Conservation (phyloP, 2,888 invertebrate genomes). For the Congeria kusceri region DNA sequence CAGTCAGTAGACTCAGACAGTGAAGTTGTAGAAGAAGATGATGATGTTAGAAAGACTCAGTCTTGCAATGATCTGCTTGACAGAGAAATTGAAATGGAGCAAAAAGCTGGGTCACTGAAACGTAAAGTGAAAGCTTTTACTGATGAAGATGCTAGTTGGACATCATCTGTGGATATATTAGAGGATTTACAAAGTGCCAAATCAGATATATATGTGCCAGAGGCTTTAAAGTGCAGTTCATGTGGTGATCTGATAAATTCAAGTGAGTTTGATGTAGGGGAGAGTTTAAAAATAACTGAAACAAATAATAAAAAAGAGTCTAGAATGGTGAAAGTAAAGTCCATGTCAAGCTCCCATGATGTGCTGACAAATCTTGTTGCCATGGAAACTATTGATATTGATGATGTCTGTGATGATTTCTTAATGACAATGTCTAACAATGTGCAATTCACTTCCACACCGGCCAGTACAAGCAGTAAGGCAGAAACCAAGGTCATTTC, state of each 20-base stretch:
- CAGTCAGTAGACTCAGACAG: constrained; percentile 35
- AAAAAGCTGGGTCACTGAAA: neutral
- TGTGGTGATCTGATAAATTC: constrained; percentile 49
- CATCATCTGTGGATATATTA: neutral
- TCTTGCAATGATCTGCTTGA: constrained; percentile 45
- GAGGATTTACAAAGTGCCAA: neutral
- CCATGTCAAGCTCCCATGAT: constrained; percentile 66
- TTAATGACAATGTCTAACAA: neutral
- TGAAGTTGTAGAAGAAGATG: constrained; percentile 18
- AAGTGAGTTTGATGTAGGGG: constrained; percentile 16
- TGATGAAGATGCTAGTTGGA: constrained; percentile 10
- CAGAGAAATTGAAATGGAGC: neutral
- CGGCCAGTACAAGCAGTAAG: neutral
- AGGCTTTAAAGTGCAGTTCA: constrained; percentile 45
- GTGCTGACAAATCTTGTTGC: constrained; percentile 43
- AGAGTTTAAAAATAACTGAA: constrained; percentile 29
- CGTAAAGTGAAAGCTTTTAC: constrained; percentile 9
- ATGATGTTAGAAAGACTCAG: constrained; percentile 25
- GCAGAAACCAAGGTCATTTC: neutral
- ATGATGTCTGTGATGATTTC: constrained; percentile 22
- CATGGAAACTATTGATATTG: constrained; percentile 30
- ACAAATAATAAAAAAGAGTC: constrained; percentile 45
- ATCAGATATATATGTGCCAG: neutral
- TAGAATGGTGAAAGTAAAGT: constrained; percentile 57
- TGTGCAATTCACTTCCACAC: neutral